Evolutionary conservation across 2,113 vertebrate species (phyloP).

Genomic region (Dolichotis patagonum): DNA sequence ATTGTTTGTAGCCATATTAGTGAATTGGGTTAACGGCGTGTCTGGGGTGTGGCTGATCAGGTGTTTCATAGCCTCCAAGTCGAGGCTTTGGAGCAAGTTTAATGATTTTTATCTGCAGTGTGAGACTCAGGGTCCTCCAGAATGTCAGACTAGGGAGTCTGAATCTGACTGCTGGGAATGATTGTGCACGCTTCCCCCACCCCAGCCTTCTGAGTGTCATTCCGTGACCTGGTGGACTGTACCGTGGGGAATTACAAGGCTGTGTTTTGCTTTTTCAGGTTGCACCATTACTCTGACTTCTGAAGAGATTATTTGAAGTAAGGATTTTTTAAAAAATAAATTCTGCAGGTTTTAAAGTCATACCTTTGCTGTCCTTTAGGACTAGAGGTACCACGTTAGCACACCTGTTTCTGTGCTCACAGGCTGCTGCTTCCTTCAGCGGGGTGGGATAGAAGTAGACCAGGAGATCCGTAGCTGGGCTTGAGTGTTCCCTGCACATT

Average conservation of each 20-base stretch:
- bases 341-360: neutral
- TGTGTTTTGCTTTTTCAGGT: slow-evolving; percentile 80
- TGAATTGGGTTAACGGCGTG: neutral
- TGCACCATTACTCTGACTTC: slow-evolving; percentile 91
- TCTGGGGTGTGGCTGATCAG: neutral
- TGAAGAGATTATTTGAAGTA: slow-evolving; percentile 80
- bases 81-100: neutral
- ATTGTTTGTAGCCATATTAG: neutral
- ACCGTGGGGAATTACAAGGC: neutral
- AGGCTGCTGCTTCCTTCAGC: neutral
- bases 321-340: slow-evolving; percentile 53
- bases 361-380: neutral
- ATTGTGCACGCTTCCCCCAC: neutral
- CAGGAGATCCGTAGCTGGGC: neutral
- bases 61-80: neutral
- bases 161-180: neutral
- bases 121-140: neutral
- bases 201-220: neutral
- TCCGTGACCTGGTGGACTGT: neutral
- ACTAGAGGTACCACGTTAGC: neutral
- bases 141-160: neutral
- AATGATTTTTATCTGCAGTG: slow-evolving; percentile 12
- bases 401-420: neutral
- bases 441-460: neutral
- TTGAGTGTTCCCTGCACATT: neutral